These are phyloP conservation scores for Ancistrus triradiatus DNA, from an alignment of 2,113 vertebrate genomes.

Conservation along the genomic window DNA sequence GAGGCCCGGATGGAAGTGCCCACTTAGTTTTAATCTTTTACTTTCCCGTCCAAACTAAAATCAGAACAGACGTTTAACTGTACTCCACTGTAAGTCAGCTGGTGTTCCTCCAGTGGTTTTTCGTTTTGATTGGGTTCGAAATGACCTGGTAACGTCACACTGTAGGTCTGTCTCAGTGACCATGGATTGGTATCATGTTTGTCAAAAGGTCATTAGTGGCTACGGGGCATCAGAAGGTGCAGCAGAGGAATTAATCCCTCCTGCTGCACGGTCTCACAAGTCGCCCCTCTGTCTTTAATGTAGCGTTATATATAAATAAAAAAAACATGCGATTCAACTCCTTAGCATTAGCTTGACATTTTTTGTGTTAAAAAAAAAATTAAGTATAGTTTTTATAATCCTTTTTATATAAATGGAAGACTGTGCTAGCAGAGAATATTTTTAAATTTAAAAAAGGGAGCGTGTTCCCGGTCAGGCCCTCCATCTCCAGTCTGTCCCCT, in stretches of 20 bases:
- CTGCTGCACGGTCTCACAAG: conserved; percentile 6
- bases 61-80: conserved; percentile 64
- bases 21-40: conserved; percentile 38
- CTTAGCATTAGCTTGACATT: conserved; percentile 84
- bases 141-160: conserved; percentile 73
- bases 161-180: conserved; percentile 77
- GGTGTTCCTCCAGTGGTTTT: conserved; percentile 70
- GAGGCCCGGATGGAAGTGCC: conserved; percentile 59
- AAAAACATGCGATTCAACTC: conserved; percentile 63
- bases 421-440: conserved; percentile 75
- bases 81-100: conserved; percentile 80
- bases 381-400: conserved; percentile 97
- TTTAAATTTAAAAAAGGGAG: conserved; percentile 47
- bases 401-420: conserved; percentile 87
- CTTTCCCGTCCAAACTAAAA: conserved; percentile 41
- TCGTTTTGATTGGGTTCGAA: conserved; percentile 70
- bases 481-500: conserved; percentile 62
- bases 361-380: conserved; percentile 73
- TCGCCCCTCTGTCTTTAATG: conserved; percentile 76
- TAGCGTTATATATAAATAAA: conserved; percentile 70
- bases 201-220: conserved; percentile 60
- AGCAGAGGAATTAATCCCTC: conserved; percentile 26
- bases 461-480: conserved; percentile 56
- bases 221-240: not conserved
- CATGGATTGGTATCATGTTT: conserved; percentile 73